Evolutionary conservation across 2,888 invertebrate genomes (phyloP), one percentile per base, ranked within the genome.

Genomic region (Micoletzkya japonica): DNA sequence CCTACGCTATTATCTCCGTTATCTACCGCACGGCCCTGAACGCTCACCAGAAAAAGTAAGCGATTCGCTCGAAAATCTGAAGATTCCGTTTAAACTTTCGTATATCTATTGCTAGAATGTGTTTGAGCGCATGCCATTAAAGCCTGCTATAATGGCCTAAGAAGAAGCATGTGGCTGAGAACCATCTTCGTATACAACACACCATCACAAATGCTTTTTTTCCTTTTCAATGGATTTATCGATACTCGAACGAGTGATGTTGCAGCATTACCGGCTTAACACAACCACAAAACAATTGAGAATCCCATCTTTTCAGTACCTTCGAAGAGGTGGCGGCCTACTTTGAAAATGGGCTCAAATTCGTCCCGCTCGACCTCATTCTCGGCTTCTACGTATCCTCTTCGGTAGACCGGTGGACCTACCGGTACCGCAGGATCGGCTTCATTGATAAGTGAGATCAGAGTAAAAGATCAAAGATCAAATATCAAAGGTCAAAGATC

Each of bases 311-410:
- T 60, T 60, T 39, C 30, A 67, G 67, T 1, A 34, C 28, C 4
- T 67, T 67, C 57, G 67, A 67, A n/a, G 44, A 57, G 30, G 30
- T 57, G 10, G 67, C 57, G 32, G 14, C 24, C 24, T 67, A 67
- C 67, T 57, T 28, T n/a, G 28, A 67, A 34, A 44, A 39, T 32
- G 57, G 49, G 14, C 37, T 67, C 4, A 26, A 32, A 17, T 61
- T 57, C 57, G 39, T 67, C 32, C 67, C 67, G 1, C 67, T 67
- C n/a, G 67, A 67, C 44, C 67, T 67, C 7, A 37, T 67, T 2
- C 67, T 67, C 2, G 67, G 67, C 28, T 67, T 67, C 67, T 67
- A 67, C 44, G 44, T 67, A 4, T 59, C 7, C 24, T 59, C 24
- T 7, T 49, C 44, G 4, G 61, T 61, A 4, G 57, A 57, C 0